Evolutionary conservation across 2,797 vertebrate genomes (phyloP).

Genomic region (Eupleurogrammus muticus): DNA sequence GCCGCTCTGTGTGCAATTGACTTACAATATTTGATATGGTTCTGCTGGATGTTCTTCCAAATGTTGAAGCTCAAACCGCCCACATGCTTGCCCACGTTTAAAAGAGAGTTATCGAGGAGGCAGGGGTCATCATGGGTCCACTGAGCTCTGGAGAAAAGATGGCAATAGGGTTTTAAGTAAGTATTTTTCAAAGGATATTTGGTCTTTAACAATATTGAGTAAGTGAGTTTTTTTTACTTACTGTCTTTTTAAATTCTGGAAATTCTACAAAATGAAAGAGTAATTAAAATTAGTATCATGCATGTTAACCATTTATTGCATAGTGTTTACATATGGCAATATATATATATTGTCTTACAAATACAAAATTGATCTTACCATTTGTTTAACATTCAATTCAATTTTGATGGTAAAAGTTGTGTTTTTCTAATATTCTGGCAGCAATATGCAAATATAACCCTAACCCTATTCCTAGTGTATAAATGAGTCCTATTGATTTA

Average conservation of each 20-base stretch:
- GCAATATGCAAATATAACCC: too few relatives aligned
- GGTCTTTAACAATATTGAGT: neutral
- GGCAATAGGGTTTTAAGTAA: neutral
- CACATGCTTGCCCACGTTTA: conserved; percentile 79
- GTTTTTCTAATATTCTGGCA: too few relatives aligned
- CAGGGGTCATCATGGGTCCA: conserved; percentile 72
- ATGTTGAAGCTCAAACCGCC: conserved; percentile 80
- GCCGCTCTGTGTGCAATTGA: conserved; percentile 18
- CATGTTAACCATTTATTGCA: too few relatives aligned
- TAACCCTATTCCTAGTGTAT: too few relatives aligned
- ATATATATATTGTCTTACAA: too few relatives aligned
- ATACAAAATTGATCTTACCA: too few relatives aligned
- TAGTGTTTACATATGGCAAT: too few relatives aligned
- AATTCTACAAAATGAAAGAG: conserved; percentile 75
- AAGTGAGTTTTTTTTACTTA: conserved; percentile 54
- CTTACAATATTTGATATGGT: conserved; percentile 77
- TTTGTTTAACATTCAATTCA: too few relatives aligned
- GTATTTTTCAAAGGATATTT: neutral
- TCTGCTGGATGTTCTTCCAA: conserved; percentile 79
- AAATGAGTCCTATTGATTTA: too few relatives aligned
- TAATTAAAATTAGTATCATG: conserved; percentile 10
- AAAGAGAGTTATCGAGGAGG: conserved; percentile 53
- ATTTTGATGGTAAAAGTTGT: too few relatives aligned
- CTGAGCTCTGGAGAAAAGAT: conserved; percentile 69
- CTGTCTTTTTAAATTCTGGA: conserved; percentile 78